phyloP scores from a whole-genome alignment of 2,113 vertebrate genomes.

The Nibea coibor region DNA sequence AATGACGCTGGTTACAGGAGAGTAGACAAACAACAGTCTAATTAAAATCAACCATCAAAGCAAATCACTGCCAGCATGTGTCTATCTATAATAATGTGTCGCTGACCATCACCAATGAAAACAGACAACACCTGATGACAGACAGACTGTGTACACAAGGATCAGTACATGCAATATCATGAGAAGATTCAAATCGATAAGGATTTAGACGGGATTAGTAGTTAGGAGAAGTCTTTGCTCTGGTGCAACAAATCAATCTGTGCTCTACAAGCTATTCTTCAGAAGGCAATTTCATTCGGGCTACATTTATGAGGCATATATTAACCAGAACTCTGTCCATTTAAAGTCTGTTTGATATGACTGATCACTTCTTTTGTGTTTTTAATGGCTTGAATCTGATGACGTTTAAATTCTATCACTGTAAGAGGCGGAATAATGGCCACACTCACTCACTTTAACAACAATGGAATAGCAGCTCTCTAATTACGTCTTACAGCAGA shows the following conservation, averaged over 20 bases:
- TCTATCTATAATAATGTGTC: slow-evolving; percentile 38
- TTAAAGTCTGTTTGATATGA: not conserved
- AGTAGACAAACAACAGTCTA: slow-evolving; percentile 60
- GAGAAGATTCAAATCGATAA: slow-evolving; percentile 12
- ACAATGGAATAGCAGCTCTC: not conserved
- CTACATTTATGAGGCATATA: not conserved
- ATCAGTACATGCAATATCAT: slow-evolving; percentile 21
- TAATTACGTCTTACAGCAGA: not conserved
- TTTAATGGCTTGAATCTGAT: not conserved
- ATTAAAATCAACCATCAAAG: slow-evolving; percentile 59
- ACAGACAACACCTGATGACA: slow-evolving; percentile 27
- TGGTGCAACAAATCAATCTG: slow-evolving; percentile 3
- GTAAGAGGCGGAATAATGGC: not conserved
- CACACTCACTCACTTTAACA: not conserved
- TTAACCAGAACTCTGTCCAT: not conserved
- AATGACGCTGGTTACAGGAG: slow-evolving; percentile 25
- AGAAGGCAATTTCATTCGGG: not conserved
- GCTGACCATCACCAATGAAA: slow-evolving; percentile 41
- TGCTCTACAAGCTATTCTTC: not conserved
- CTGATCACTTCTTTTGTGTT: slow-evolving; percentile 6
- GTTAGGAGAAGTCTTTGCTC: not conserved
- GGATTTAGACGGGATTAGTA: not conserved
- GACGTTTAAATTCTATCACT: not conserved
- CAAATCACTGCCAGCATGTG: slow-evolving; percentile 39
- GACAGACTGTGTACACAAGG: slow-evolving; percentile 45